phyloP scores from a whole-genome alignment of 2,888 invertebrate species.

The Meloe dianella region DNA sequence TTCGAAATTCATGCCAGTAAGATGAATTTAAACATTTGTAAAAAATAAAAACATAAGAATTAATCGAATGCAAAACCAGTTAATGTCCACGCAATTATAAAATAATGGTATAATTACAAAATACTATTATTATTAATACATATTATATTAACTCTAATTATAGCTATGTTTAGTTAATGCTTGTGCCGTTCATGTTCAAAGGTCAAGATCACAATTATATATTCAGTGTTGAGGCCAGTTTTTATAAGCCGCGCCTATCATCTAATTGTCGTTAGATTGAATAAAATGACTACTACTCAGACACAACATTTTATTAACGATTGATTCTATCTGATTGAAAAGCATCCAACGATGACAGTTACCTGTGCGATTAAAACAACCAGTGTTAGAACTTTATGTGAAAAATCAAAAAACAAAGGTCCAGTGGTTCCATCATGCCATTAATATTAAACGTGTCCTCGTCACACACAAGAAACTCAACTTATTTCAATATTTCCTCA shows the following conservation, averaged over 20 bases:
- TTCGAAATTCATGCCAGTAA: neutral
- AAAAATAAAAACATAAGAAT: neutral
- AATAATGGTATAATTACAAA: neutral
- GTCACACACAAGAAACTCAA: neutral
- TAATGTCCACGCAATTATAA: neutral
- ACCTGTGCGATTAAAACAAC: neutral
- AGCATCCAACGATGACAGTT: neutral
- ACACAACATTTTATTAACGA: too few species aligned
- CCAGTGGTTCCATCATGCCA: neutral
- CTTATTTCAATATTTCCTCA: neutral
- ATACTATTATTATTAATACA: neutral
- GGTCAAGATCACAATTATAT: constrained; percentile 25
- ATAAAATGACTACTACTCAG: neutral
- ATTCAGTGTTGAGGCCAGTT: constrained; percentile 14
- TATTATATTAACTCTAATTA: constrained; percentile 22
- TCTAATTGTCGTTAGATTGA: neutral
- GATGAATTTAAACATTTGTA: neutral
- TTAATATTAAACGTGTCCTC: constrained; percentile 4
- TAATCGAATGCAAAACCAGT: neutral
- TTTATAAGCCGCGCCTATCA: constrained; percentile 10
- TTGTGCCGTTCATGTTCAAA: constrained; percentile 32
- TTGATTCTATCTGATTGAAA: too few species aligned
- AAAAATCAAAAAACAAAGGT: neutral
- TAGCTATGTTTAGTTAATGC: constrained; percentile 25
- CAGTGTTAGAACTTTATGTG: neutral